Evolutionary conservation across 2,888 invertebrate species (phyloP), one percentile per base, ranked within the genome.

Genomic region (Coleophora deauratella): DNA sequence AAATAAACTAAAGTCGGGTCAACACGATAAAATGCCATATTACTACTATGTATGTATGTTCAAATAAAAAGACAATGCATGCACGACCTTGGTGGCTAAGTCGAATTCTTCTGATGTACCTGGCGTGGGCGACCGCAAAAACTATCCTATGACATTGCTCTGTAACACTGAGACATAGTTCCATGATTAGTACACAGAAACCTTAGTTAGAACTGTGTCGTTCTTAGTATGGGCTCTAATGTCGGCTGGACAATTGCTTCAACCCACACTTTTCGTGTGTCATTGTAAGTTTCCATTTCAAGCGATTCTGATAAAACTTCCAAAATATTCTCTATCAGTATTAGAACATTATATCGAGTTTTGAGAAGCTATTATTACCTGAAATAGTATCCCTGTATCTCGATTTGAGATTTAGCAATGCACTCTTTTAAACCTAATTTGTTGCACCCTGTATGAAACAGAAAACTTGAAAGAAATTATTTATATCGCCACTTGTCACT

Each of bases 71-170:
- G 66, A 80, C 78, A 79, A 81, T 82, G 73, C 77, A 77, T 50
- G 52, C 43, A 37, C 58, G 69, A 81, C 84, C 82, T 82, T 84
- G 80, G 61, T 49, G 58, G 67, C 73, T 72, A 80, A 84, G 81
- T 81, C 81, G 74, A 84, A 82, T 82, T 81, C 80, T 82, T 82
- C 68, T 64, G 73, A 78, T 76, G 73, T 66, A 50, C 72, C 54
- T 52, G 54, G 74, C 63, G 84, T 84, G 78, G 82, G 84, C 74
- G 79, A 72, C 59, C 66, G 75, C 80, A 84, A 85, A 85, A 84
- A 85, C 82, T 85, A 72, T 84, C 79, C 79, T 81, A 76, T 80
- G 79, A 80, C 81, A 80, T 81, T 85, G 81, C 65, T 43, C 44
- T 40, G 44, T 44, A 49, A 62, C 56, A 53, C 10, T 55, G 9